Evolutionary conservation across 2,888 invertebrate species (phyloP).

Genomic region (Scrobipalpa costella): DNA sequence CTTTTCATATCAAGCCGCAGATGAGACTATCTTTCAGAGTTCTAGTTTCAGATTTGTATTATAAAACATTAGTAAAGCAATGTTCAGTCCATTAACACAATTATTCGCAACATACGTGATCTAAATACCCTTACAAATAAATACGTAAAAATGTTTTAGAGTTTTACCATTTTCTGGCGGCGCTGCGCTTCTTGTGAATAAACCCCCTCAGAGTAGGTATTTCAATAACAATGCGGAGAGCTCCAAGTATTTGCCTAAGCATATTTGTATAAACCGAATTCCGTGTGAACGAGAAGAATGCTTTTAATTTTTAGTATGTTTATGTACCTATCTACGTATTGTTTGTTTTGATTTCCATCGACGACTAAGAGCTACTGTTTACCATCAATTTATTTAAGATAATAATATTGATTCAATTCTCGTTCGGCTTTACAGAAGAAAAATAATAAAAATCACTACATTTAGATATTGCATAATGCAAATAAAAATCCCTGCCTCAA

Average conservation of each 20-base stretch:
- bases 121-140: not conserved
- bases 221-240: constrained; percentile 15
- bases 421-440: no score
- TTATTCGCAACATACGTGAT: no score
- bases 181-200: not conserved
- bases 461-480: no score
- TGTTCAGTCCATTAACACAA: no score
- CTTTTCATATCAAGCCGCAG: no score
- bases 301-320: constrained; percentile 15
- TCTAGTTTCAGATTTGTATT: no score
- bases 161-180: not conserved
- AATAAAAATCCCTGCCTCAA: no score
- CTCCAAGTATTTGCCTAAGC: constrained; percentile 12
- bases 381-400: not conserved
- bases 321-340: not conserved
- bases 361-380: no score
- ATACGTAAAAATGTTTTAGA: not conserved
- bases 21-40: no score
- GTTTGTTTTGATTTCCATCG: constrained; percentile 7
- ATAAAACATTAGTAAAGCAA: no score
- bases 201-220: constrained; percentile 2
- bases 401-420: not conserved
- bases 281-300: constrained; percentile 10
- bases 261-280: constrained; percentile 18
- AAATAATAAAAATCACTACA: no score